A percentile compares a stretch with the other conserved stretches of the same genome.
These are phyloP conservation scores for Tretioscincus oriximinensis DNA, from an alignment of 2,113 vertebrate species.

Conservation along the genomic window DNA sequence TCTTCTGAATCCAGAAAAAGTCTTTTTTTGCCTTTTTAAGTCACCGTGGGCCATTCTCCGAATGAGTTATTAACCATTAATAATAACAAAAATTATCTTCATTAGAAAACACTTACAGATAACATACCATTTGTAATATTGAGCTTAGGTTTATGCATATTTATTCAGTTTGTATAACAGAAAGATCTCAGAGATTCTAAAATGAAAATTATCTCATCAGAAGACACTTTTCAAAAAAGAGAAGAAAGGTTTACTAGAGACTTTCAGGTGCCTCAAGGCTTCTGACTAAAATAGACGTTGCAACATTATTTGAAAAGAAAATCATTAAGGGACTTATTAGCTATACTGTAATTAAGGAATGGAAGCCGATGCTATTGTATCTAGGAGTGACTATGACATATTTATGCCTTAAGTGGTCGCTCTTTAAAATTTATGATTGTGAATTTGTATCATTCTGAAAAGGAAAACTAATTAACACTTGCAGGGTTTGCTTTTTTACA, in stretches of 20 bases:
- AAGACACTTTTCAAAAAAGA: not conserved
- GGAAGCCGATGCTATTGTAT: not conserved
- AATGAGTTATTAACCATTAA: too few species aligned
- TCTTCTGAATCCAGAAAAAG: too few species aligned
- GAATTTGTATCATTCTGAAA: constrained; percentile 9
- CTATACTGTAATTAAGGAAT: constrained; percentile 16
- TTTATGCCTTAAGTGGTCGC: not conserved
- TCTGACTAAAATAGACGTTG: not conserved
- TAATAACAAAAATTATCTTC: too few species aligned
- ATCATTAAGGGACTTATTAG: not conserved
- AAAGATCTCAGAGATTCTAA: not conserved
- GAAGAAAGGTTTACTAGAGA: not conserved
- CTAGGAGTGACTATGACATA: not conserved
- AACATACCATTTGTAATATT: not conserved
- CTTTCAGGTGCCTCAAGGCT: not conserved
- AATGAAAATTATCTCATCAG: not conserved
- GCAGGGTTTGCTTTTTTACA: not conserved
- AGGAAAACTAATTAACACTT: not conserved
- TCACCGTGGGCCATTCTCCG: too few species aligned
- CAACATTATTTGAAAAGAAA: not conserved
- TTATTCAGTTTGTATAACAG: not conserved
- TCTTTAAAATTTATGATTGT: constrained; percentile 6
- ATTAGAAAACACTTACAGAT: not conserved
- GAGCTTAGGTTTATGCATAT: not conserved
- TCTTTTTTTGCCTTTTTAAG: too few species aligned